phyloP scores from a whole-genome alignment of 23 tunicate genomes.

The Botrylloides violaceus region DNA sequence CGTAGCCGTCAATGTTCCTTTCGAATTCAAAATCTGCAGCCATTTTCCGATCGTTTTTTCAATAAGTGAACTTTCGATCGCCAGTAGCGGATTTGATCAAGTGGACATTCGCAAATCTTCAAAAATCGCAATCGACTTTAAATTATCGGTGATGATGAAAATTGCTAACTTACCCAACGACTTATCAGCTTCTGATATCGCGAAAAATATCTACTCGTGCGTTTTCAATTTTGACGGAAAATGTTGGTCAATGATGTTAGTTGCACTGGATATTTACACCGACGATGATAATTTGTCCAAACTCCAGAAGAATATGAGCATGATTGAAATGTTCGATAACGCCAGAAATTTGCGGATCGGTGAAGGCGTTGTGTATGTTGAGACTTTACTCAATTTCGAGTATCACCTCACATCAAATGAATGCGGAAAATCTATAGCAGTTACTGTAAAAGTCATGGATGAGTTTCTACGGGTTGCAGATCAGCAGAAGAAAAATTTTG shows the following conservation, averaged over 20 bases:
- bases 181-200: neutral
- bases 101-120: neutral
- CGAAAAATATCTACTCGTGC: neutral
- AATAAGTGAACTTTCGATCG: neutral
- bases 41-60: neutral
- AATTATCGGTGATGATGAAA: neutral
- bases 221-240: neutral
- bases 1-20: neutral
- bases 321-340: neutral
- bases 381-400: neutral
- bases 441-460: neutral
- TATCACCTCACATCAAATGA: neutral
- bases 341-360: neutral
- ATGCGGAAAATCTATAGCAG: neutral
- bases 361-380: neutral
- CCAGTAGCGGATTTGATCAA: neutral
- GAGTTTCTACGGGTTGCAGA: neutral
- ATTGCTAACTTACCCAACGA: neutral
- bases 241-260: neutral
- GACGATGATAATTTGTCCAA: neutral
- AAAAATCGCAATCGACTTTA: neutral
- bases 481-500: neutral
- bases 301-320: neutral
- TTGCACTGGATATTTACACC: neutral
- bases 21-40: slow-evolving; percentile 8